Evolutionary conservation across 2,888 invertebrate species (phyloP), one percentile per base, ranked within the genome.

Genomic region (Cheilosia soror): DNA sequence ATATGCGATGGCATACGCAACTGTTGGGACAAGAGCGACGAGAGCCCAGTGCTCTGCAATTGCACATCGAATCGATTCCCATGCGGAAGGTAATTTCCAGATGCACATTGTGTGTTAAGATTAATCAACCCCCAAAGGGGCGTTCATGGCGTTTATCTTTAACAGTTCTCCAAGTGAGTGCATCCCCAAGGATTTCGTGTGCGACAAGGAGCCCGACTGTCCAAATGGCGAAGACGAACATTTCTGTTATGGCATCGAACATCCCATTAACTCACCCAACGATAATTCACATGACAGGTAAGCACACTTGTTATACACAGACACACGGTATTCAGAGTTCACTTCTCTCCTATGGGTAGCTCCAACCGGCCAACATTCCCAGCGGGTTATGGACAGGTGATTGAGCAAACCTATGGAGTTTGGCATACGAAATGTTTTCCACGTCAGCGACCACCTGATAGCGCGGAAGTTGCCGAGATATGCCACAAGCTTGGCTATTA

Each of bases 1-100:
- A 92, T 97, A 4, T 97, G 97, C 89, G 96, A 97, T 89, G 96
- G 96, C 0, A 92, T 94, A 5, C 92, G 96, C 6, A 95, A 97
- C 89, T 97, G 97, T 89, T 92, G 94, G 86, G 97, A 97, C 89
- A 95, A 95, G 87, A 95, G 94, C 68, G 97, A 97, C 88, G 97
- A 97, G 90, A 94, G 94, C 85, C 94, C 95, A 0, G 91, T 92
- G 87, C 90, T 93, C 27, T 96, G 96, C 89, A 93, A 93, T 78
- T 96, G 96, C 89, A 94, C 90, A 4, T 89, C 91, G 2, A 89
- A 90, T 31, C 93, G 92, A 72, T 94, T 93, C 88, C 91, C 91
- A 77, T 95, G 95, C 88, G 89, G 89, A 76, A 91, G 90, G 94
- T 94, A 92, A 92, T 89, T 89, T 27, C 2, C 31, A 37, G 11